phyloP scores from a whole-genome alignment of 1,140 invertebrate genomes.

The Propsilocerus akamusi region DNA sequence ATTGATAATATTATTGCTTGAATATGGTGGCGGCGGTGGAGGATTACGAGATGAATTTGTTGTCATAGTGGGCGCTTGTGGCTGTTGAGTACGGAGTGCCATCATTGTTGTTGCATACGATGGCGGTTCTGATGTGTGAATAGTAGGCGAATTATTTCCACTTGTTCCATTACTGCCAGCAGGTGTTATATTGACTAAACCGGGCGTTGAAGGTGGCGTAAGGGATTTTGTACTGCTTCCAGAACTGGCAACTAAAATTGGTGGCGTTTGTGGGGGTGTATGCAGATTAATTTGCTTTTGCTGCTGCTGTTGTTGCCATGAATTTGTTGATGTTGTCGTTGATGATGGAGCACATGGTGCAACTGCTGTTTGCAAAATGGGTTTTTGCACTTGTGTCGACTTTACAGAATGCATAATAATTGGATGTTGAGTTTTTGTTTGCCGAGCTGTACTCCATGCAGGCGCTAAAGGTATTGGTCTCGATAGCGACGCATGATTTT shows the following conservation, averaged over 20 bases:
- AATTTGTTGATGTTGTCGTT: constrained; percentile 31
- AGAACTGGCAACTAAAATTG: constrained; percentile 8
- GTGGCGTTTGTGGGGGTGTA: constrained; percentile 17
- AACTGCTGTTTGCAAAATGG: constrained; percentile 80
- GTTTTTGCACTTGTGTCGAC: constrained; percentile 86
- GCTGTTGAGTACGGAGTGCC: constrained; percentile 39
- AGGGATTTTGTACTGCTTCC: constrained; percentile 31
- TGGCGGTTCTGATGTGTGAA: constrained; percentile 74
- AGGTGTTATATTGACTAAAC: constrained; percentile 18
- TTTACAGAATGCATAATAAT: constrained; percentile 94
- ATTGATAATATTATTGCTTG: constrained; percentile 17
- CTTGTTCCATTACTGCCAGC: constrained; percentile 11
- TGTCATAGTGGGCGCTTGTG: constrained; percentile 22
- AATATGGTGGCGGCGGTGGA: constrained; percentile 51
- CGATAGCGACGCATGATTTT: constrained; percentile 32
- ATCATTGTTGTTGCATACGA: constrained; percentile 86
- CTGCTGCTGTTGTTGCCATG: constrained; percentile 42
- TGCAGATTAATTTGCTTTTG: constrained; percentile 27
- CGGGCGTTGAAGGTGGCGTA: constrained; percentile 32
- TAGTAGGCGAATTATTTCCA: constrained; percentile 19
- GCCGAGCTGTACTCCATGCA: constrained; percentile 52
- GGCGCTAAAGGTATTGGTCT: constrained; percentile 39
- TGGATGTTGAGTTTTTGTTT: constrained; percentile 69
- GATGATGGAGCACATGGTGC: constrained; percentile 57
- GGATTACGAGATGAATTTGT: constrained; percentile 33